phyloP scores from a whole-genome alignment of 2,113 vertebrate genomes.

The Myiagra hebetior region DNA sequence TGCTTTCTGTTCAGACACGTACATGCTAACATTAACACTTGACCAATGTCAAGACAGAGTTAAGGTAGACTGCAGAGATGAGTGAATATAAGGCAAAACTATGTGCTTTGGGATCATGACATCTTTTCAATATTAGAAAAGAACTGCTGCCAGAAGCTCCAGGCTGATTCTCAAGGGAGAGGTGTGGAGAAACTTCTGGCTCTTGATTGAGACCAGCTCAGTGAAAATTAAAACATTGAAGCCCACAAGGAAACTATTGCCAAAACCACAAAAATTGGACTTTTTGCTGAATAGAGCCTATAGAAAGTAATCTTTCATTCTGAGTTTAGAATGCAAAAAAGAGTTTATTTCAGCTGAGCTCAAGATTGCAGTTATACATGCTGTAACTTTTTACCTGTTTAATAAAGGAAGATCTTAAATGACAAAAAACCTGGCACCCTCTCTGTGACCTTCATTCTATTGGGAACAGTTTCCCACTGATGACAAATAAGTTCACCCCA shows the following conservation, averaged over 20 bases:
- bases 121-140: conserved; percentile 40
- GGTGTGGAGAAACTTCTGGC: conserved; percentile 52
- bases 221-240: conserved; percentile 55
- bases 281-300: not conserved
- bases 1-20: not conserved
- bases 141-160: conserved; percentile 29
- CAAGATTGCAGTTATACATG: not conserved
- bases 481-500: not conserved
- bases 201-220: conserved; percentile 43
- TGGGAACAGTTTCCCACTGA: not conserved
- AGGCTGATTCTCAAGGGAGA: conserved; percentile 34
- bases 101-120: not conserved
- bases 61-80: conserved; percentile 4
- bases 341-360: conserved; percentile 19
- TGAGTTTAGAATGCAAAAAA: not conserved
- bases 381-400: not conserved
- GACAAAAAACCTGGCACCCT: not conserved
- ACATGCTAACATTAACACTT: not conserved
- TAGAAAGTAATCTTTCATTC: conserved; percentile 28
- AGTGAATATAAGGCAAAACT: conserved; percentile 14
- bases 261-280: conserved; percentile 43
- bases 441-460: not conserved
- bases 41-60: not conserved
- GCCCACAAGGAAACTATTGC: conserved; percentile 14
- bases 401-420: not conserved